Conservation (phyloP, 2,888 invertebrate species). For the Celastrina argiolus region DNA sequence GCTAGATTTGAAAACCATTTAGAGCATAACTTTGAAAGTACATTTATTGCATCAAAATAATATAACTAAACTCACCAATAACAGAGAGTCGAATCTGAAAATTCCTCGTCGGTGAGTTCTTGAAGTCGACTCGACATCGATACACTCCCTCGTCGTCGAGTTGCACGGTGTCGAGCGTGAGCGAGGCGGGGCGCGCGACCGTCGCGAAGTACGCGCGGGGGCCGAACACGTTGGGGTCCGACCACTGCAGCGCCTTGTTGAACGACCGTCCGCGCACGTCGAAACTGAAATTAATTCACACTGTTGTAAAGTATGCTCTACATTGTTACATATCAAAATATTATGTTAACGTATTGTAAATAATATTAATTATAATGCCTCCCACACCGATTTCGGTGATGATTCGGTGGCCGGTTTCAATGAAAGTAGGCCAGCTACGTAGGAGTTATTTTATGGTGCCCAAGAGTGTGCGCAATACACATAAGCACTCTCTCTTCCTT, state of each 20-base stretch:
- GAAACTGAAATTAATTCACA: conserved; percentile 79
- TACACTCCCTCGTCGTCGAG: conserved; percentile 91
- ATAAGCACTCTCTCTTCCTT: no score
- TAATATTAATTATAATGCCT: no score
- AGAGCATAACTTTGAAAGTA: no score
- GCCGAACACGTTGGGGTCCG: conserved; percentile 89
- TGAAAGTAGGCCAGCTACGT: no score
- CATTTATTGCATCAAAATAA: no score
- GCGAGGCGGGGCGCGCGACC: conserved; percentile 86
- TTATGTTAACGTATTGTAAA: no score
- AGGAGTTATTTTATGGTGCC: no score
- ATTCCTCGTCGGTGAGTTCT: conserved; percentile 91
- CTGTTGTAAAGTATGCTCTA: neutral
- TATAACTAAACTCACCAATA: conserved; percentile 94
- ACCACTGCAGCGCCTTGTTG: conserved; percentile 90
- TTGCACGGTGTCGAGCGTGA: conserved; percentile 90
- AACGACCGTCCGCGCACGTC: conserved; percentile 91
- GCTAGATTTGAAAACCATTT: no score
- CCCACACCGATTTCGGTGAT: no score
- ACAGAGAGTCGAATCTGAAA: conserved; percentile 93
- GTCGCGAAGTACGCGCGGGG: conserved; percentile 91
- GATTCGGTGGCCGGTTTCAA: no score
- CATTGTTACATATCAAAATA: neutral
- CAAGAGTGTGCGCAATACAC: no score
- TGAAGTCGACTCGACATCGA: conserved; percentile 93